phyloP scores from a whole-genome alignment of 2,888 invertebrate genomes.

The Hedya salicella region DNA sequence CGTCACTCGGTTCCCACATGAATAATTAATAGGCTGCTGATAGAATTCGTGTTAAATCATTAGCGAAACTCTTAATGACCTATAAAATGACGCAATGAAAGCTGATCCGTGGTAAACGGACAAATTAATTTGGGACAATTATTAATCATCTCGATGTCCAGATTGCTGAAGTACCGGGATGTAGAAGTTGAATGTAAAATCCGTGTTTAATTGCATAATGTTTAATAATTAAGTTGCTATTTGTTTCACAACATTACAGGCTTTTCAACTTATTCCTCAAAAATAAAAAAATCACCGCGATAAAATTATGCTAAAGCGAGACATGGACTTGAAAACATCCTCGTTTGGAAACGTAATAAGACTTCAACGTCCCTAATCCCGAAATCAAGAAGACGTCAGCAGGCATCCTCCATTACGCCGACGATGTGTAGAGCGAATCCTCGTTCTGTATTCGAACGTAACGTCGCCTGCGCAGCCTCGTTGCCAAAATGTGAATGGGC shows the following conservation, averaged over 20 bases:
- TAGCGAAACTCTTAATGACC: slow-evolving; percentile 35
- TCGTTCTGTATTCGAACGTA: slow-evolving; percentile 55
- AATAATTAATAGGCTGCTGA: slow-evolving; percentile 29
- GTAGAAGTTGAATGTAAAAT: too few relatives aligned
- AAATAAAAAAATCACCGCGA: too few relatives aligned
- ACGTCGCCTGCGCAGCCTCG: slow-evolving; percentile 57
- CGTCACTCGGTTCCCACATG: slow-evolving; percentile 31
- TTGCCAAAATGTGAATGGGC: slow-evolving; percentile 51
- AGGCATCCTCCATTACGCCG: neutral
- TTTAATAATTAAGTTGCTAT: too few relatives aligned
- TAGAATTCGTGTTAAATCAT: slow-evolving; percentile 31
- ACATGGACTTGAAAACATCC: neutral
- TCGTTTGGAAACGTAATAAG: neutral
- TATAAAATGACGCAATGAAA: slow-evolving; percentile 33
- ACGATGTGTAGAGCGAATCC: neutral
- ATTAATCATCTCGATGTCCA: slow-evolving; percentile 7
- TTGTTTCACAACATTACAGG: too few relatives aligned
- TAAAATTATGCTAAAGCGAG: too few relatives aligned
- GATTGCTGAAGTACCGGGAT: too few relatives aligned
- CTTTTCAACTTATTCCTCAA: too few relatives aligned
- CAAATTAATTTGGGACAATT: slow-evolving; percentile 26
- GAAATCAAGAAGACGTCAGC: neutral
- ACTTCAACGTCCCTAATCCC: neutral
- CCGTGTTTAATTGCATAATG: too few relatives aligned
- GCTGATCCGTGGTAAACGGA: slow-evolving; percentile 28